Conservation (phyloP, 2,113 vertebrate species). For the Otus sunia region DNA sequence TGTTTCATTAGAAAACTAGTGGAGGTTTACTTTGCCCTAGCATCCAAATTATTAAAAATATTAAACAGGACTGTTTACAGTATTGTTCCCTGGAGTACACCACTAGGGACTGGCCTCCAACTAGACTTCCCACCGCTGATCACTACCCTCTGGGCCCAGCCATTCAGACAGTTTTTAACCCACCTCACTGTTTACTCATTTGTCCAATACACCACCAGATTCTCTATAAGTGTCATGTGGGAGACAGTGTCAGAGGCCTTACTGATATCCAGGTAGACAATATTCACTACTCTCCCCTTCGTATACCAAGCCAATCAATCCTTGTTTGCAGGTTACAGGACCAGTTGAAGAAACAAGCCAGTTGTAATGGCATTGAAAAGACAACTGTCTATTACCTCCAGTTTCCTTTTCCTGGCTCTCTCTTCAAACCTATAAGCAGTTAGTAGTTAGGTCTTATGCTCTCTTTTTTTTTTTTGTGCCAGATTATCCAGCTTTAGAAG, state of each 20-base stretch:
- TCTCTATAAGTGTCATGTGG: neutral
- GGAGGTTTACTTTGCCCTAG: neutral
- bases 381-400: neutral
- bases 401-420: neutral
- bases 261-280: neutral
- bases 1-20: neutral
- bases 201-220: neutral
- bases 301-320: neutral
- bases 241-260: neutral
- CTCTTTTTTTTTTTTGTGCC: neutral
- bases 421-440: neutral
- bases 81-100: neutral
- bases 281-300: neutral
- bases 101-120: neutral
- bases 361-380: neutral
- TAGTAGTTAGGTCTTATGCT: neutral
- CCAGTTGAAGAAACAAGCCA: neutral
- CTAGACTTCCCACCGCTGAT: neutral
- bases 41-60: neutral
- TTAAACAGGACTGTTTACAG: neutral
- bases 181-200: neutral
- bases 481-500: neutral
- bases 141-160: neutral
- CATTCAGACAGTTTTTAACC: neutral
- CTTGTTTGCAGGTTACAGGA: neutral